These are phyloP conservation scores for Aethes cnicana DNA, from an alignment of 2,888 invertebrate genomes.

Conservation along the genomic window DNA sequence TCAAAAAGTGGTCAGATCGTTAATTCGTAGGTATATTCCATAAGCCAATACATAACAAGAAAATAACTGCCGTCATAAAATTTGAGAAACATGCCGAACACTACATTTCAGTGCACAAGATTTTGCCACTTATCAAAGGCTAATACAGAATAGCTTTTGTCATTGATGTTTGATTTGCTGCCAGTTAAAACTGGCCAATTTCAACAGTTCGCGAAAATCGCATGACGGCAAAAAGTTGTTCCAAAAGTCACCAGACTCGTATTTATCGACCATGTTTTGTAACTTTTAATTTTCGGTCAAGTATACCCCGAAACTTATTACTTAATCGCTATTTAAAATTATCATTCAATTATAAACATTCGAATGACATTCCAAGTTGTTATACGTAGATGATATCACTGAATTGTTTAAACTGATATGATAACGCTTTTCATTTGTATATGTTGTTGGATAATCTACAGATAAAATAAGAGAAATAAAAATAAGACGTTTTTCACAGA, in stretches of 20 bases:
- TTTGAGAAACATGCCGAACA: too few relatives aligned
- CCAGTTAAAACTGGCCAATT: constrained; percentile 6
- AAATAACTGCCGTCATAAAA: too few relatives aligned
- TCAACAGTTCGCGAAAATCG: constrained; percentile 6
- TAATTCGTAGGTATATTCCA: too few relatives aligned
- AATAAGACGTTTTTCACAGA: constrained; percentile 21
- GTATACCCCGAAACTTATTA: not conserved
- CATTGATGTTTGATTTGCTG: too few relatives aligned
- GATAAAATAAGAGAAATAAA: constrained; percentile 37
- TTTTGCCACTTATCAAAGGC: not conserved
- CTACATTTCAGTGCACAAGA: too few relatives aligned
- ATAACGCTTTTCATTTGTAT: constrained; percentile 39
- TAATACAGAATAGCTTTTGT: too few relatives aligned
- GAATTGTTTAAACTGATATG: constrained; percentile 21
- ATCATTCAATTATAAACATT: not conserved
- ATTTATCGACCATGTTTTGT: not conserved
- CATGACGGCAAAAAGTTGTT: constrained; percentile 8
- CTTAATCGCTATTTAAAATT: not conserved
- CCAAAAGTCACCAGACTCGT: constrained; percentile 1
- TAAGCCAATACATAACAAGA: not conserved
- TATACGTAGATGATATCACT: constrained; percentile 5
- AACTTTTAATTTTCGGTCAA: not conserved
- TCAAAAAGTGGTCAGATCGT: too few relatives aligned
- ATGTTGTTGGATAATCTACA: constrained; percentile 44
- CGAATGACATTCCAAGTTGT: not conserved